These are phyloP conservation scores for Rhinichthys osculus DNA, from an alignment of 2,797 vertebrate genomes.

Conservation along the genomic window DNA sequence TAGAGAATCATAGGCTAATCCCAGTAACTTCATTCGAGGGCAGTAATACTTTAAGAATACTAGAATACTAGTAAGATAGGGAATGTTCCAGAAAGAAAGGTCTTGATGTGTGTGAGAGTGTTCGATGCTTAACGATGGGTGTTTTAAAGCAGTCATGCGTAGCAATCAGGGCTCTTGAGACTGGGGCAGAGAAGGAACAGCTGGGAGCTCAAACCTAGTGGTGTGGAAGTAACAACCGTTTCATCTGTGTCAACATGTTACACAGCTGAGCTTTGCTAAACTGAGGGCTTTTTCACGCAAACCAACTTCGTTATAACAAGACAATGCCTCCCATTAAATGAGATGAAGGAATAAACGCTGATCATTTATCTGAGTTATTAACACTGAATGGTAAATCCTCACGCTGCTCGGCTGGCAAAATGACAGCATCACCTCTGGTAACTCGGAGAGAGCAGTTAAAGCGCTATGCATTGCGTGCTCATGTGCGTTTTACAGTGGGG, in stretches of 20 bases:
- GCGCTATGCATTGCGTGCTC: constrained; percentile 55
- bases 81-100: neutral
- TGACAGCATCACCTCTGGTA: constrained; percentile 67
- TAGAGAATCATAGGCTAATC: constrained; percentile 34
- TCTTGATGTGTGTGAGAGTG: constrained; percentile 35
- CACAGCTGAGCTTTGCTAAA: constrained; percentile 64
- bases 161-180: constrained; percentile 40
- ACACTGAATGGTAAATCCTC: neutral
- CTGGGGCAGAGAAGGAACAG: constrained; percentile 44
- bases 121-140: constrained; percentile 8
- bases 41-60: constrained; percentile 13
- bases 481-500: constrained; percentile 55
- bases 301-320: neutral
- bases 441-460: constrained; percentile 66
- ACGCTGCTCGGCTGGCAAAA: constrained; percentile 57
- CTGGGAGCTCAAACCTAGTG: constrained; percentile 58
- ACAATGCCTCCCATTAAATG: constrained; percentile 24
- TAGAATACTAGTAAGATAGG: neutral
- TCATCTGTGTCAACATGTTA: constrained; percentile 67
- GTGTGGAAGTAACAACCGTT: constrained; percentile 68
- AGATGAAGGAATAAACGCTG: constrained; percentile 5
- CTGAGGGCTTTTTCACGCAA: constrained; percentile 43
- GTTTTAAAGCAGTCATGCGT: constrained; percentile 50
- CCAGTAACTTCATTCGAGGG: constrained; percentile 14
- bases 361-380: constrained; percentile 17